These are phyloP conservation scores for Rhopalosiphum padi DNA, from an alignment of 1,140 invertebrate genomes.

Conservation along the genomic window DNA sequence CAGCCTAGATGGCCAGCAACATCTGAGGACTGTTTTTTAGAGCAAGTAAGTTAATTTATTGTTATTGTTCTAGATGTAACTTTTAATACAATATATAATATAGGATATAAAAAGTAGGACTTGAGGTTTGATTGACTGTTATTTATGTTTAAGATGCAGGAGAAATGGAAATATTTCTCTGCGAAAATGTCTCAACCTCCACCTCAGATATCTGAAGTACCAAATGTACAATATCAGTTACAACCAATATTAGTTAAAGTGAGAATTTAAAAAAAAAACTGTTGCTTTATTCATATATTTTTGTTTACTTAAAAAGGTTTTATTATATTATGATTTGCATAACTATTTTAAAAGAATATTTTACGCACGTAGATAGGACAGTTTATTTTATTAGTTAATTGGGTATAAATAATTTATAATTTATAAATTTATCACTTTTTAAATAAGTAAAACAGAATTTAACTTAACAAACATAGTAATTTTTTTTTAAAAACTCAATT, in stretches of 20 bases:
- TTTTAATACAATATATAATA: neutral
- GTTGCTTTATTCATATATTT: neutral
- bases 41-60: slow-evolving; percentile 31
- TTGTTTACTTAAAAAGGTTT: neutral
- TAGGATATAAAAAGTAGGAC: neutral
- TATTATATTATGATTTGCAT: slow-evolving; percentile 16
- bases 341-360: neutral
- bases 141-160: slow-evolving; percentile 57
- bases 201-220: slow-evolving; percentile 55
- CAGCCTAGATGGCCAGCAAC: slow-evolving; percentile 44
- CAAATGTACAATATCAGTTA: slow-evolving; percentile 56
- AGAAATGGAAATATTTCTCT: slow-evolving; percentile 58
- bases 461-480: neutral
- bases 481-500: neutral
- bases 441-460: neutral
- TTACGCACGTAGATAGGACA: neutral
- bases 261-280: slow-evolving; percentile 9
- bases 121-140: slow-evolving; percentile 33
- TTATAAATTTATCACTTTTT: neutral
- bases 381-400: neutral
- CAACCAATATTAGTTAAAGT: slow-evolving; percentile 57
- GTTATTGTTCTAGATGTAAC: neutral
- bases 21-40: slow-evolving; percentile 54
- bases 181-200: slow-evolving; percentile 57
- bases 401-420: neutral